Evolutionary conservation across 2,888 invertebrate species (phyloP).

Genomic region (Coecobrya sp.): DNA sequence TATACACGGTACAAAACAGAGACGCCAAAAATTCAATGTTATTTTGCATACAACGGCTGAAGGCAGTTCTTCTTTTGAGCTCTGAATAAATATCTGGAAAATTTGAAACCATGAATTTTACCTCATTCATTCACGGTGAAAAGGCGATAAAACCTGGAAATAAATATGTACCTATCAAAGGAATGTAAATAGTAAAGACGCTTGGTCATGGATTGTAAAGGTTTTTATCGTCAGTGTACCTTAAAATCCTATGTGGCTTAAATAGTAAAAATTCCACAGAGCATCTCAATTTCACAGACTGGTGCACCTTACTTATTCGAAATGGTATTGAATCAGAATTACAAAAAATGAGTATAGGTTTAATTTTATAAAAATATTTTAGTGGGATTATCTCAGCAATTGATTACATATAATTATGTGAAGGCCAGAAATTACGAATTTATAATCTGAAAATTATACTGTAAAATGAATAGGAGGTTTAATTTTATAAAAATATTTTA

Average conservation of each 20-base stretch:
- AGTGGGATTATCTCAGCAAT: neutral
- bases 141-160: neutral
- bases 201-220: conserved; percentile 20
- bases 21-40: conserved; percentile 16
- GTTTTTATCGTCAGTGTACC: neutral
- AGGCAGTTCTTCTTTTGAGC: conserved; percentile 21
- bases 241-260: neutral
- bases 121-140: neutral
- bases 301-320: neutral
- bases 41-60: conserved; percentile 22
- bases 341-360: neutral
- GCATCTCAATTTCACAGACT: neutral
- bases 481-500: no score
- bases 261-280: neutral
- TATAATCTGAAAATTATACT: conserved; percentile 5
- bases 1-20: neutral
- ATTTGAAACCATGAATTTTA: conserved; percentile 23
- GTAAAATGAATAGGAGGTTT: neutral
- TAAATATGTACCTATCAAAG: neutral
- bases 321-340: neutral
- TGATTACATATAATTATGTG: neutral
- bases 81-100: conserved; percentile 16
- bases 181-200: neutral
- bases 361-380: no score
- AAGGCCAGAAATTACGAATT: neutral